Conservation (phyloP, 2,797 vertebrate genomes). For the Sciurus carolinensis region DNA sequence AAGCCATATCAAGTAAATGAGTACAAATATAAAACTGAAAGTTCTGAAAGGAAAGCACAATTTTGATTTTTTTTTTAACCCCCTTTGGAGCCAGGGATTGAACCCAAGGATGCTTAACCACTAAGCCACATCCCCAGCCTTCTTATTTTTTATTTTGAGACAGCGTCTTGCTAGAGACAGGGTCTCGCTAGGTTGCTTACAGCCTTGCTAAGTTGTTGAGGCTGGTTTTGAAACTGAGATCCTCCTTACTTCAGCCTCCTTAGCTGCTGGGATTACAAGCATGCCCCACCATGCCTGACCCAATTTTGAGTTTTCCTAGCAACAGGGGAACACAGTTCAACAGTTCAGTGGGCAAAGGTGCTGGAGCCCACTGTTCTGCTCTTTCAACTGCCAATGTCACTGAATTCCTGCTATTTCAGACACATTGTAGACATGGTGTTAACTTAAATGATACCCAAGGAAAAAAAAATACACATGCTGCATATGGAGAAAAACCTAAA, state of each 20-base stretch:
- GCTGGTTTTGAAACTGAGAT: no score
- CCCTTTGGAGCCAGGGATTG: no score
- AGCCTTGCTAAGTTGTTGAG: no score
- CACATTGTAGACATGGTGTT: conserved; percentile 20
- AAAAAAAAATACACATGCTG: conserved; percentile 21
- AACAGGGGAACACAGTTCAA: background rate
- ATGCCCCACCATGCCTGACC: no score
- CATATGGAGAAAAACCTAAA: conserved; percentile 57
- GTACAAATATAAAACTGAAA: conserved; percentile 28
- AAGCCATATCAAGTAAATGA: conserved; percentile 35
- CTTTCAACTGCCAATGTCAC: background rate
- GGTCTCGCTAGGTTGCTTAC: no score
- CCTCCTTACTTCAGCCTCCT: no score
- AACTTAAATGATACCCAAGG: conserved; percentile 49
- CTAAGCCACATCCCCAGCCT: no score
- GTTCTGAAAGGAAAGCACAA: background rate
- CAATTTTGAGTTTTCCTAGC: conserved; percentile 36
- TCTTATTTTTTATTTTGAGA: no score
- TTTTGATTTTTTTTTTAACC: background rate
- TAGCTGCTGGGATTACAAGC: no score
- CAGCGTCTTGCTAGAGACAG: no score
- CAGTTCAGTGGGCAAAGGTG: background rate
- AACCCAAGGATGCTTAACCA: no score
- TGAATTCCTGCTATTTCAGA: conserved; percentile 52
- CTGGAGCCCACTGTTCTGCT: background rate